Evolutionary conservation across 2,113 vertebrate species (phyloP).

Genomic region (Sturnira hondurensis): DNA sequence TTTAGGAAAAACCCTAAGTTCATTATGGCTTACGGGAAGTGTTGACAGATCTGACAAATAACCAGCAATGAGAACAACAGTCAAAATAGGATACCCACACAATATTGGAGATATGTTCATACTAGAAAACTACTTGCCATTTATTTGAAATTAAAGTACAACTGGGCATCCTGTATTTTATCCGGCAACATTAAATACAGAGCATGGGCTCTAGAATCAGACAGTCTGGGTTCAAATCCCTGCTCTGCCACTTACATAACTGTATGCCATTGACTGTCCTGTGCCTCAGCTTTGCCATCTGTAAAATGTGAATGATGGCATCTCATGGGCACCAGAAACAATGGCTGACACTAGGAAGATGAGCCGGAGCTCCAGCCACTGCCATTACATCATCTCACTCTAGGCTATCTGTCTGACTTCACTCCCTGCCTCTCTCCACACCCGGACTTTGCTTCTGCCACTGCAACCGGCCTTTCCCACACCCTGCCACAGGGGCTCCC

Average conservation of each 20-base stretch:
- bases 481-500: neutral
- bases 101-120: neutral
- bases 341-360: neutral
- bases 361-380: neutral
- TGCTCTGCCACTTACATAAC: neutral
- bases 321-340: neutral
- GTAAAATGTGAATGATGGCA: neutral
- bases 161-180: neutral
- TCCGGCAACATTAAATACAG: neutral
- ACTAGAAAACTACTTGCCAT: neutral
- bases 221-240: neutral
- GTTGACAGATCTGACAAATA: neutral
- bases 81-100: neutral
- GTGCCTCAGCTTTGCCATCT: neutral
- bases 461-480: neutral
- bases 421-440: neutral
- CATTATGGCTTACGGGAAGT: neutral
- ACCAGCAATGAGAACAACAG: neutral
- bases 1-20: neutral
- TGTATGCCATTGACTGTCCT: neutral
- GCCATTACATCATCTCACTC: neutral
- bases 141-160: neutral
- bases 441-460: neutral
- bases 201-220: neutral
- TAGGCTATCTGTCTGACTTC: neutral